phyloP scores from a whole-genome alignment of 2,797 vertebrate genomes.

The Perodicticus potto region DNA sequence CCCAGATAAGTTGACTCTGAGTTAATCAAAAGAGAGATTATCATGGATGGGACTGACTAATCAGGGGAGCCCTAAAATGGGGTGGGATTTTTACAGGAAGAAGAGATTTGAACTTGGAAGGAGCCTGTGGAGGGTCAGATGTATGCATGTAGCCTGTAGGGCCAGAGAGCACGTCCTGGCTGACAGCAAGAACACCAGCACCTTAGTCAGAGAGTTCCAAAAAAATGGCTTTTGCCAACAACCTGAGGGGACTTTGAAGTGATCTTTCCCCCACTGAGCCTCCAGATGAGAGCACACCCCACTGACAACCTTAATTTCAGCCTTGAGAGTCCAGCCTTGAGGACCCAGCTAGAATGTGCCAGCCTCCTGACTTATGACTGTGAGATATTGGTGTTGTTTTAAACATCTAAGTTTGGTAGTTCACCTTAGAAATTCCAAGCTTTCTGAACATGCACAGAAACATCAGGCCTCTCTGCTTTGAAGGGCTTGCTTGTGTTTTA shows the following conservation, averaged over 20 bases:
- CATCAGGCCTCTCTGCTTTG: neutral
- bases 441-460: neutral
- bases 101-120: neutral
- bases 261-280: neutral
- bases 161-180: neutral
- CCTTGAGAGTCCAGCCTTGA: neutral
- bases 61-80: neutral
- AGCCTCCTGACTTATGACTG: neutral
- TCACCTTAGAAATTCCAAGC: neutral
- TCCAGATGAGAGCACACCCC: neutral
- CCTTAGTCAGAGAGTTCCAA: neutral
- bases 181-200: neutral
- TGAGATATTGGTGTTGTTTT: neutral
- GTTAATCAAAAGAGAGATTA: neutral
- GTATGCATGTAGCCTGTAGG: neutral
- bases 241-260: accelerated
- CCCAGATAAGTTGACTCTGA: neutral
- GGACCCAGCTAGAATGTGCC: neutral
- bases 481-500: neutral
- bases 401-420: neutral
- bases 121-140: neutral
- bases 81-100: neutral
- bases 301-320: neutral
- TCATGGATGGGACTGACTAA: neutral
- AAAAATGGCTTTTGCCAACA: neutral